Conservation (phyloP, 2,888 invertebrate species). For the Leptopilina drosophilae region DNA sequence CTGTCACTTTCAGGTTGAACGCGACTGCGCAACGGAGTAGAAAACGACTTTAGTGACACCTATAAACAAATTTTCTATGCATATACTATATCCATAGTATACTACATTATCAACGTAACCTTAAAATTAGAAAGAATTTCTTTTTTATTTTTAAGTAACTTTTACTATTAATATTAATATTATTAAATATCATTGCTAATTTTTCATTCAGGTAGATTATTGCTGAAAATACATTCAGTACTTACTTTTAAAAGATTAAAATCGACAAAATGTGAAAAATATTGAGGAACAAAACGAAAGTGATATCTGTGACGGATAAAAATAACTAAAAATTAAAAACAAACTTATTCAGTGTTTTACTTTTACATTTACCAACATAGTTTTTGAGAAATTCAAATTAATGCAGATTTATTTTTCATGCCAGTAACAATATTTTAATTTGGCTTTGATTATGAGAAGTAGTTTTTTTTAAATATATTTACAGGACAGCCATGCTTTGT, state of each 20-base stretch:
- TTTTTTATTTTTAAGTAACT: too few species aligned
- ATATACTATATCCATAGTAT: too few species aligned
- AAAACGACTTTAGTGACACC: neutral
- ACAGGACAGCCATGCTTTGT: neutral
- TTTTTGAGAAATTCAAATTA: slow-evolving; percentile 57
- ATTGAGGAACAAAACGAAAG: neutral
- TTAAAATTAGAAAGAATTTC: neutral
- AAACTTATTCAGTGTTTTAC: slow-evolving; percentile 14
- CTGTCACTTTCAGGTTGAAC: slow-evolving; percentile 8
- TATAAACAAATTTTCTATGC: neutral
- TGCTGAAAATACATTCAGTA: neutral
- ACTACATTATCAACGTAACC: neutral
- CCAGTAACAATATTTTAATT: neutral
- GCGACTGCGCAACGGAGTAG: neutral
- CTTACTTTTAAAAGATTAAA: too few species aligned
- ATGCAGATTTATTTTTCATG: neutral
- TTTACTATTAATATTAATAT: neutral
- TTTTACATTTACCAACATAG: slow-evolving; percentile 51
- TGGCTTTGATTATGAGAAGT: neutral
- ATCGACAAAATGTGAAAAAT: neutral
- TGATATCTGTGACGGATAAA: neutral
- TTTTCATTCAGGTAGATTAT: neutral
- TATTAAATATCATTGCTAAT: neutral
- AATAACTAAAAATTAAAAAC: slow-evolving; percentile 4
- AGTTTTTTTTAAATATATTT: neutral